A percentile compares a stretch with the other conserved stretches of the same genome.
phyloP scores from a whole-genome alignment of 1,140 invertebrate species.

The Meloidogyne exigua region DNA sequence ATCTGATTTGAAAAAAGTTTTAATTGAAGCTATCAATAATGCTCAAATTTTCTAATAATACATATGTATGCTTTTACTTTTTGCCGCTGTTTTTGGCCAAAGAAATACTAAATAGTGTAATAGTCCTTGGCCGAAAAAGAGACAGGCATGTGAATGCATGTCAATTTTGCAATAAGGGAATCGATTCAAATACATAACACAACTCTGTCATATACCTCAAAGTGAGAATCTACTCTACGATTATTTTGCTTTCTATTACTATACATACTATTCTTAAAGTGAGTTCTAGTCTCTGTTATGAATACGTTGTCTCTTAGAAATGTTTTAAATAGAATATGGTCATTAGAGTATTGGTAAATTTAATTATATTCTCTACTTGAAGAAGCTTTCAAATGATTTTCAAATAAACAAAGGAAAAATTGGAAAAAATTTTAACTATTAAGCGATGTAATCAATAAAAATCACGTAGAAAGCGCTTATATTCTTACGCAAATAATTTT shows the following conservation, averaged over 20 bases:
- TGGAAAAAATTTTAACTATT: not conserved
- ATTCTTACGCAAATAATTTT: not conserved
- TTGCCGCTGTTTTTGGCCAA: not conserved
- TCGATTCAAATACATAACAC: not conserved
- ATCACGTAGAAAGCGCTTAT: not conserved
- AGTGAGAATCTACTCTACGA: not conserved
- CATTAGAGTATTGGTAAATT: not conserved
- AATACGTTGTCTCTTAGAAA: not conserved
- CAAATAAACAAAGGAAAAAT: not conserved
- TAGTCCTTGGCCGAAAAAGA: not conserved
- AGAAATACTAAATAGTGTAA: not conserved
- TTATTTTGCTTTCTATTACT: not conserved
- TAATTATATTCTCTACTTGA: not conserved
- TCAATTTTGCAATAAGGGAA: conserved; percentile 5
- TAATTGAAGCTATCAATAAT: not conserved
- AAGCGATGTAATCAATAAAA: not conserved
- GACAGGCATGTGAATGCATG: not conserved
- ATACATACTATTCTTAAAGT: not conserved
- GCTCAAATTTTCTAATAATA: not conserved
- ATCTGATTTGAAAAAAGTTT: not conserved
- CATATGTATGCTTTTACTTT: not conserved
- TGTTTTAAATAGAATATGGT: not conserved
- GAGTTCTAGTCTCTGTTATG: not conserved
- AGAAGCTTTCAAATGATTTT: not conserved
- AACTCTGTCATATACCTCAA: not conserved